Percentiles rank a stretch among this genome's conserved stretches.
Conservation (phyloP, 2,888 invertebrate genomes). For the Hydrotaea cyrtoneurina region DNA sequence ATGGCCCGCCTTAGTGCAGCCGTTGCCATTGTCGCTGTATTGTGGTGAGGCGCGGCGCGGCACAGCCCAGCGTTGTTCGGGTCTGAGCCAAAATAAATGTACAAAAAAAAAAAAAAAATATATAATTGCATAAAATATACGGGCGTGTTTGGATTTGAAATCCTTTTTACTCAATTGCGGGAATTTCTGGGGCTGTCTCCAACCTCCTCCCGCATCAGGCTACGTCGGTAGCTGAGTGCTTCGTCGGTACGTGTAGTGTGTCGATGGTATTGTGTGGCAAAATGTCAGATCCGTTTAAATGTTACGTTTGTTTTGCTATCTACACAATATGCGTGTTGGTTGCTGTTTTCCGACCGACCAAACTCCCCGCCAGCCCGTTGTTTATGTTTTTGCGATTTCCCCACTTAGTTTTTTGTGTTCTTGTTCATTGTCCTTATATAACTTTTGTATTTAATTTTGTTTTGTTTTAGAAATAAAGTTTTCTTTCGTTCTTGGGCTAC, state of each 20-base stretch:
- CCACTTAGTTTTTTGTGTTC: background rate
- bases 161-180: conserved; percentile 22
- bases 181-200: background rate
- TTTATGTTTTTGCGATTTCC: conserved; percentile 42
- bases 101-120: conserved; percentile 17
- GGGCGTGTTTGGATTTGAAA: conserved; percentile 55
- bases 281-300: conserved; percentile 61
- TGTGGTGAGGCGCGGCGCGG: conserved; percentile 12
- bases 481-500: conserved; percentile 6
- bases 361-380: conserved; percentile 32
- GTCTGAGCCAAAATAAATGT: conserved; percentile 9
- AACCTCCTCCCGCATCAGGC: background rate
- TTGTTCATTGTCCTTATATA: conserved; percentile 7
- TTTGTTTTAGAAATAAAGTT: conserved; percentile 22
- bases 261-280: conserved; percentile 42
- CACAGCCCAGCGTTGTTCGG: background rate
- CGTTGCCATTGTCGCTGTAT: background rate
- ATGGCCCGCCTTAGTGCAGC: background rate
- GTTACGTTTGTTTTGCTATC: conserved; percentile 51
- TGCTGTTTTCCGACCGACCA: conserved; percentile 34
- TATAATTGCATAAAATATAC: conserved; percentile 58
- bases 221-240: background rate
- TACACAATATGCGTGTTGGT: conserved; percentile 54
- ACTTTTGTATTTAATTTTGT: conserved; percentile 52
- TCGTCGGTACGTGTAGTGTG: conserved; percentile 4